Base-by-base conservation (phyloP, 2,888 invertebrate species). In the Hemicrepidius hirtus region DNA sequence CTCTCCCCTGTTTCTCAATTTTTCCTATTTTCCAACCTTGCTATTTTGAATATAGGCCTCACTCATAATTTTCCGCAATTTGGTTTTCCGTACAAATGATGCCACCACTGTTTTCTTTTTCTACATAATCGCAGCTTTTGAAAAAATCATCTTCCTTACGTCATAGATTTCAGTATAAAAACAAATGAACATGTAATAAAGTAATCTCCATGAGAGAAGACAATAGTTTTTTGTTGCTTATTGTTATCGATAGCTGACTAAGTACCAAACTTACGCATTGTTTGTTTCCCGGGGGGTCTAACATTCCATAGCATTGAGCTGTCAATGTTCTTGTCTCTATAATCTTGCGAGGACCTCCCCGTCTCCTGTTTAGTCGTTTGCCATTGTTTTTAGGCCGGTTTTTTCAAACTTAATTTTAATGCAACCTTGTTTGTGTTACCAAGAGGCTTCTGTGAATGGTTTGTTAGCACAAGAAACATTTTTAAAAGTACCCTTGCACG, bases 341-440 rank as follows among this genome's bases (percentile, higher is more conserved):
- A 65, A 35, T 53, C 50, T 65, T 53, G 64, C 21, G 21, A 65
- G 50, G 64, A 65, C 64, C 64, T 40, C 64, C 64, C 21, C 18
- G 64, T 20, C 35, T 40, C n/a, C 40, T n/a, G n/a, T 13, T 28
- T 53, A 21, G 49, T 65, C 64, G 37, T 65, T 65, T 32, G 50
- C 64, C 37, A 53, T 50, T 65, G 50, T 65, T 65, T 59, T 62
- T 65, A 49, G 40, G 50, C 49, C 40, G 40, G 64, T 65, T 65
- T 59, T 65, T 65, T 28, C n/a, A n/a, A 53, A 53, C 49, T 21
- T 53, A 28, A 21, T 49, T 65, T 65, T 40, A 53, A 65, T 24
- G 50, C 49, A 50, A 40, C 37, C 32, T 16, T 50, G 37, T 49
- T 49, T 49, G 49, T 35, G 49, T 53, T 35, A 21, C 50, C 20